A percentile compares a stretch with the other conserved stretches of the same genome.
These are phyloP conservation scores for Chondrilla cf. caribensis DNA, from an alignment of 37 sponge, comb jelly and placozoan species.

Conservation along the genomic window DNA sequence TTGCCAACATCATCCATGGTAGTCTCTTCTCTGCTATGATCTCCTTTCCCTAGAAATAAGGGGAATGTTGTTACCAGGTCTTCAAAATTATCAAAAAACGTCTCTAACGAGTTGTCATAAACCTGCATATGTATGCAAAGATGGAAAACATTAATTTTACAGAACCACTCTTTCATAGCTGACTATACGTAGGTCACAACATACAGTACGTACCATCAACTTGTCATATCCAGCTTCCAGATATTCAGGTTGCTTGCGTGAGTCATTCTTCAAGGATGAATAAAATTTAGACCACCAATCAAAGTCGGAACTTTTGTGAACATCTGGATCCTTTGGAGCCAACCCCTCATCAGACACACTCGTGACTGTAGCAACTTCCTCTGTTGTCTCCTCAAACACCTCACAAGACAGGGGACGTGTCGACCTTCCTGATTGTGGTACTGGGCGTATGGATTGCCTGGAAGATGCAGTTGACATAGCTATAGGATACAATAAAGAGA, in stretches of 20 bases:
- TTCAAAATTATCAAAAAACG: constrained; percentile 62
- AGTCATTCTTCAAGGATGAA: constrained; percentile 1
- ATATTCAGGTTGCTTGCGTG: background rate
- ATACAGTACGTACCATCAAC: background rate
- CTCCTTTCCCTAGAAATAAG: constrained; percentile 88
- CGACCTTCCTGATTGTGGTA: too few species aligned
- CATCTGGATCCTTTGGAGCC: background rate
- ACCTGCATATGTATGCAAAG: constrained; percentile 29
- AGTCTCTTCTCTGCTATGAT: constrained; percentile 67
- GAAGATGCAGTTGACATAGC: too few species aligned
- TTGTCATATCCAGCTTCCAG: background rate
- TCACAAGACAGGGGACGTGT: too few species aligned
- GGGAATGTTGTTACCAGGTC: constrained; percentile 87
- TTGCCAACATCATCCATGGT: constrained; percentile 60
- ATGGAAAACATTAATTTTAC: background rate
- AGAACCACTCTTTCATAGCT: too few species aligned
- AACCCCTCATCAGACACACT: background rate
- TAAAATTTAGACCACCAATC: constrained; percentile 39
- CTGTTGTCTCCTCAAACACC: background rate
- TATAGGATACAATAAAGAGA: too few species aligned
- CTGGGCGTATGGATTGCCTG: too few species aligned
- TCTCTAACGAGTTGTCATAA: constrained; percentile 64
- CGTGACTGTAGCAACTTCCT: background rate
- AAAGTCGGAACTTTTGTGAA: constrained; percentile 11
- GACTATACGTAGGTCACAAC: too few species aligned